phyloP scores from a whole-genome alignment of 2,797 vertebrate species.

The Pteronotus mesoamericanus region DNA sequence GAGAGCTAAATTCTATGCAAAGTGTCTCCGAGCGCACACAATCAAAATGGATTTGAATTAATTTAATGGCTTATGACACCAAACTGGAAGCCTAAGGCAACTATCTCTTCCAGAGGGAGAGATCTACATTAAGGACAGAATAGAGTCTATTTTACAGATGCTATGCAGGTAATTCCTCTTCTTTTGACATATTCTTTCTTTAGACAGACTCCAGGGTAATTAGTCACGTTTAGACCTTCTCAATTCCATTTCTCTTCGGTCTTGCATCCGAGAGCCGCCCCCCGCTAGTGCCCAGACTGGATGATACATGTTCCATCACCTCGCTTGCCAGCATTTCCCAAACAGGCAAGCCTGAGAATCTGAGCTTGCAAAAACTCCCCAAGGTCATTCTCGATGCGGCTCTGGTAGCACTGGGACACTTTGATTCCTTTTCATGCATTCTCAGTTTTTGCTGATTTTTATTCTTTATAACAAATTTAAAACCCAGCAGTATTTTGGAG shows the following conservation, averaged over 20 bases:
- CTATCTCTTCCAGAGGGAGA: background rate
- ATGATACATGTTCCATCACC: background rate
- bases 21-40: slow-evolving; percentile 1
- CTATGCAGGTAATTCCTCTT: background rate
- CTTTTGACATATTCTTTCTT: background rate
- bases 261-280: no score
- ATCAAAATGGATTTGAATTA: background rate
- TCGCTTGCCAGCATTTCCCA: background rate
- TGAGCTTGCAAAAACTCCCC: background rate
- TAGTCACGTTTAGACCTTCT: background rate
- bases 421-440: background rate
- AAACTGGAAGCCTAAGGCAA: background rate
- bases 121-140: background rate
- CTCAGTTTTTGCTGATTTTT: background rate
- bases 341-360: background rate
- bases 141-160: background rate
- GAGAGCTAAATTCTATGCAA: background rate
- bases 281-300: background rate
- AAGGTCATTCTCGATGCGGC: background rate
- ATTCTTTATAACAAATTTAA: background rate
- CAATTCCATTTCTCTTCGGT: background rate
- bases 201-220: background rate
- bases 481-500: background rate
- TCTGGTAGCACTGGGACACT: background rate
- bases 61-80: background rate